Percentiles rank a stretch among this genome's conserved stretches.
phyloP scores from a whole-genome alignment of 2,888 invertebrate species.

The Sarcophaga variegata region DNA sequence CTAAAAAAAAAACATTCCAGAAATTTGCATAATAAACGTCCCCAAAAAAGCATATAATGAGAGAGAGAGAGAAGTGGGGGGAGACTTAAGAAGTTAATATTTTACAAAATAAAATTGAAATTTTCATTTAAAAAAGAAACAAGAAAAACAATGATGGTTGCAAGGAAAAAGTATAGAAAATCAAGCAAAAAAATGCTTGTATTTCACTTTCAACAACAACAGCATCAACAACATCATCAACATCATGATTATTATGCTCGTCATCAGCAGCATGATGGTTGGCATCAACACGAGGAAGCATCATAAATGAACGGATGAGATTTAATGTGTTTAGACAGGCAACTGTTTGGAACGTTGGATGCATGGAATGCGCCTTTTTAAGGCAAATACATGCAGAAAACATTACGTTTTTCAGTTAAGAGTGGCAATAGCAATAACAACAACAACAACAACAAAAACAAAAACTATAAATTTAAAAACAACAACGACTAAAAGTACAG shows the following conservation, averaged over 20 bases:
- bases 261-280: not conserved
- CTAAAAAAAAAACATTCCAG: slow-evolving; percentile 16
- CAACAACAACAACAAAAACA: not conserved
- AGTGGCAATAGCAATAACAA: not conserved
- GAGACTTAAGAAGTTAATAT: slow-evolving; percentile 14
- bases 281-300: not conserved
- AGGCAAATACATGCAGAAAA: slow-evolving; percentile 34
- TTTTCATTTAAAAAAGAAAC: not conserved
- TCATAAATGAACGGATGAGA: slow-evolving; percentile 38
- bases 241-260: not conserved
- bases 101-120: slow-evolving; percentile 28
- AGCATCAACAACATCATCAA: slow-evolving; percentile 13
- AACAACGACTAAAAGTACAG: not conserved
- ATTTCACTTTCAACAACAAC: slow-evolving; percentile 11
- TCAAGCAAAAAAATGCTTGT: not conserved
- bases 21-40: slow-evolving; percentile 21
- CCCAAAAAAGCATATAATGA: no score
- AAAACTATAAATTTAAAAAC: not conserved
- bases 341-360: slow-evolving; percentile 7
- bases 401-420: slow-evolving; percentile 35
- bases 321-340: slow-evolving; percentile 29
- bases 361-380: slow-evolving; percentile 1
- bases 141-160: no score
- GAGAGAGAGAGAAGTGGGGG: not conserved
- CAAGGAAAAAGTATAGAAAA: not conserved